Evolutionary conservation across 2,113 vertebrate genomes (phyloP).

Genomic region (Octodon degus): DNA sequence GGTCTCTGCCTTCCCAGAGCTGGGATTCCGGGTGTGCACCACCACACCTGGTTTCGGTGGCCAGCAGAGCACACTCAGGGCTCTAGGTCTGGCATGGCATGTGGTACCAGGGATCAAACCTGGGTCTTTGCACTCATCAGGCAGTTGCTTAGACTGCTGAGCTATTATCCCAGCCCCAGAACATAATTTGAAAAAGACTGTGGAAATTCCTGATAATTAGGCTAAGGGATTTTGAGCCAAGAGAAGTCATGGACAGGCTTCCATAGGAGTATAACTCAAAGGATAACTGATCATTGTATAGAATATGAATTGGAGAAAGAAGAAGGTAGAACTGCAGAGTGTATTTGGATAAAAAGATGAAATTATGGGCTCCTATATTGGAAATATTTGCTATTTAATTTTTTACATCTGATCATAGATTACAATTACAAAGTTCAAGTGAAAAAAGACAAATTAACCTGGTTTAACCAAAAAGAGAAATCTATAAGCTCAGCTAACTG

Average conservation of each 20-base stretch:
- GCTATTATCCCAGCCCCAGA: background rate
- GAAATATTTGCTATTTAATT: background rate
- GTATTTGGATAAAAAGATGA: background rate
- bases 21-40: too few species aligned
- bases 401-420: background rate
- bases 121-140: too few species aligned
- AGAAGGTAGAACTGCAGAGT: background rate
- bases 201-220: slow-evolving; percentile 19
- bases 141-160: too few species aligned
- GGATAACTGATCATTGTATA: background rate
- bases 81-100: too few species aligned
- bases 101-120: too few species aligned
- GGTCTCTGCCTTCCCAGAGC: too few species aligned
- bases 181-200: background rate
- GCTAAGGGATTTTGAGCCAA: background rate
- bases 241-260: background rate
- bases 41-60: too few species aligned
- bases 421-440: background rate
- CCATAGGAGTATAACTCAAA: background rate
- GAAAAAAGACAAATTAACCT: slow-evolving; percentile 16
- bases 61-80: too few species aligned
- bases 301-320: background rate
- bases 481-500: background rate
- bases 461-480: background rate
- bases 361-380: background rate